Evolutionary conservation across 2,888 invertebrate species (phyloP), one percentile per base, ranked within the genome.

Genomic region (Mythimna ferrago): DNA sequence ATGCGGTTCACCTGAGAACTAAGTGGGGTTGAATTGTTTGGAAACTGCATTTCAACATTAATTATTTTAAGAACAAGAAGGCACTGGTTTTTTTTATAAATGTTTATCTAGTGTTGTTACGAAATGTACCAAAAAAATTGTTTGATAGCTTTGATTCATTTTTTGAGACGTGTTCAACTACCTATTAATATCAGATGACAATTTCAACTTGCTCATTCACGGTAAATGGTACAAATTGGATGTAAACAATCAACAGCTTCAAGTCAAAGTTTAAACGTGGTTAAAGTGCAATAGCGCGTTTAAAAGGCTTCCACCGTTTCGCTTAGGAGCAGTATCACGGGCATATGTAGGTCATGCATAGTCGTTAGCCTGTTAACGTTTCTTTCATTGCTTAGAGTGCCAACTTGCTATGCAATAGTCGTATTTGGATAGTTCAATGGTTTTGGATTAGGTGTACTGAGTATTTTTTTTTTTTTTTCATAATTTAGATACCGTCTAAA

Each of bases 351-450:
- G 78, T 44, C 58, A 69, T 78, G 56, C 56, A 60, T 19, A 53
- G 66, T 73, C 57, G 68, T 80, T 73, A 63, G 62, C 38, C 53
- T 53, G 65, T 65, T 56, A 56, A 51, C 58, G 38, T 60, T 60
- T 72, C 60, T 73, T 65, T 66, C 68, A 82, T 78, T 78, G 78
- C 53, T 41, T 66, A 57, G 44, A 82, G 79, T 80, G 73, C 68
- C 44, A 66, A 51, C 66, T 53, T 69, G 26, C 62, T 48, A 54
- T 66, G 60, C n/a, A 32, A 56, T 64, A 64, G 58, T 60, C 19
- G 19, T 7, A 44, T 73, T 6, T 21, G 11, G 5, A 38, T n/a
- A 56, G 14, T 44, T 35, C 35, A 1, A 32, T 32, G 32, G 4
- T 32, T 53, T 58, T 56, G 14, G 35, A 66, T 35, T 57, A 78